These are phyloP conservation scores for Onthophagus taurus DNA, from an alignment of 1,140 invertebrate species.

Conservation along the genomic window DNA sequence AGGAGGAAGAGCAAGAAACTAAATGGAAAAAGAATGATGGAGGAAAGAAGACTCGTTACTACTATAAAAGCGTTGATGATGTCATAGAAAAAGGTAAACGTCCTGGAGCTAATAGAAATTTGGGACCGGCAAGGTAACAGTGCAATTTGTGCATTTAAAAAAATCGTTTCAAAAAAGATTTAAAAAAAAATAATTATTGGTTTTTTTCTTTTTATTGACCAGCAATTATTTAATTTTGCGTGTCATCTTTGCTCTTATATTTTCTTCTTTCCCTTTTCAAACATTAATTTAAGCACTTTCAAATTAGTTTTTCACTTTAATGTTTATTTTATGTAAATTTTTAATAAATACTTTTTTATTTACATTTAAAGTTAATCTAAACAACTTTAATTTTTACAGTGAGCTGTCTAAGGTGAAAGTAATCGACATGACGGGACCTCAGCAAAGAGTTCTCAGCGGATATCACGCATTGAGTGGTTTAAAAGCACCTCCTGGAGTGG, in stretches of 20 bases:
- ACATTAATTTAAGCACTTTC: too few species aligned
- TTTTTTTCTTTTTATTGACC: too few species aligned
- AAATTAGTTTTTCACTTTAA: too few species aligned
- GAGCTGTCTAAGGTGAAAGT: slow-evolving; percentile 85
- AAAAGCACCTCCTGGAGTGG: slow-evolving; percentile 46
- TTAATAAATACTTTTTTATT: background rate
- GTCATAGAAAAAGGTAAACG: slow-evolving; percentile 80
- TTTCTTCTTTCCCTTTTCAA: background rate
- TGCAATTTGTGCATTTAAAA: background rate
- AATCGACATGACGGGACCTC: slow-evolving; percentile 96
- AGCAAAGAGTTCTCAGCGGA: slow-evolving; percentile 86
- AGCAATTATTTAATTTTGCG: too few species aligned
- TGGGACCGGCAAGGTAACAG: slow-evolving; percentile 36
- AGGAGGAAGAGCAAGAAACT: slow-evolving; percentile 53
- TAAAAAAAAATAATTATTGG: too few species aligned
- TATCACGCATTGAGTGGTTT: slow-evolving; percentile 77
- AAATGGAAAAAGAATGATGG: slow-evolving; percentile 47
- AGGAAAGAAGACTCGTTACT: slow-evolving; percentile 59
- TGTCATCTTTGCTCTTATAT: too few species aligned
- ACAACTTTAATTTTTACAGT: slow-evolving; percentile 37
- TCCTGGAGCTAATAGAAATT: slow-evolving; percentile 45
- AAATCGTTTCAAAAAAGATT: too few species aligned
- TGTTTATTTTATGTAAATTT: too few species aligned
- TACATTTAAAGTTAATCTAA: too few species aligned
- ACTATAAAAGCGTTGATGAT: slow-evolving; percentile 87